Base-by-base conservation (phyloP, 2,113 vertebrate species). In the Megatriorchis doriae region DNA sequence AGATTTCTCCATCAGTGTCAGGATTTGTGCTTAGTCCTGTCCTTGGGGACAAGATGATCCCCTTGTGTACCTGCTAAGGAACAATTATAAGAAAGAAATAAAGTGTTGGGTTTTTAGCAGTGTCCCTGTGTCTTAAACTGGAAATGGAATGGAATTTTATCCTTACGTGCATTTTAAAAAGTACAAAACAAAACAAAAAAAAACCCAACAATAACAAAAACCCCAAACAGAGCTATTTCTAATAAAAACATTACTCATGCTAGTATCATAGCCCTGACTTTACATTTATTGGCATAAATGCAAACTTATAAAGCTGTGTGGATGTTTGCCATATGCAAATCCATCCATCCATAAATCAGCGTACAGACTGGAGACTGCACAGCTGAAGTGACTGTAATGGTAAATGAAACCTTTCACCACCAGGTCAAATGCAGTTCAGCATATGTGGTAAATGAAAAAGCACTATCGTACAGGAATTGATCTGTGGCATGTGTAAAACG, bases 301-400 rank as follows among this genome's bases (percentile, higher is more conserved):
- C 2, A 48, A 62, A 90, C 73, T 93, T 95, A 88, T 11, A 95
- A 81, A 96, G 94, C 93, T 91, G 55, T 56, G 52, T 95, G 96
- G 96, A 93, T 94, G 75, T 65, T 94, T 96, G 88, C 96, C 95
- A 94, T 97, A 95, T 95, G 93, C 93, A 96, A 96, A 97, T 96
- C 90, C 84, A 94, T 81, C 88, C 94, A 82, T 88, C 95, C 77
- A 95, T 96, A 97, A 96, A 96, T 97, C 96, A 97, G 66, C 1
- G 2, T 78, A 47, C 36, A 87, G 93, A 79, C 88, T 82, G 77
- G 94, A 95, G 81, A 86, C 90, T 84, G 86, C 86, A 90, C 92
- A 96, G 90, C 95, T 97, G 94, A 96, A 96, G 86, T 66, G 92
- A 89, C 86, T 93, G 93, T 94, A 90, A 96, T 91, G 91, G 90